These are phyloP conservation scores for Sebastes oblongus DNA, from an alignment of 2,797 vertebrate species.

Conservation along the genomic window DNA sequence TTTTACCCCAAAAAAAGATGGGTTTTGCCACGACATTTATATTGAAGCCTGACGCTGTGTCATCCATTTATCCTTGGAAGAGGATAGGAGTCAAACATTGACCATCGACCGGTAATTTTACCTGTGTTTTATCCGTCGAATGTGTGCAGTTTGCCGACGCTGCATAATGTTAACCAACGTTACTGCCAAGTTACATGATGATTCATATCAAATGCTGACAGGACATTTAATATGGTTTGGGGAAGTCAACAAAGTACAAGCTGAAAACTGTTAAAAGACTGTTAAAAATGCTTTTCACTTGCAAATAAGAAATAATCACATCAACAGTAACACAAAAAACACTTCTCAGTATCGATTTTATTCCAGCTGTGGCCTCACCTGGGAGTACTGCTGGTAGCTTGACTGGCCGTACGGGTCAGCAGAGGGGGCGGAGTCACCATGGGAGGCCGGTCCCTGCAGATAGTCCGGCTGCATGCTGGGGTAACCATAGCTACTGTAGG, in stretches of 20 bases:
- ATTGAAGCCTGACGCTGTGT: no score
- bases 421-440: conserved; percentile 60
- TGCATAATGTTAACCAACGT: not conserved
- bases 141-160: not conserved
- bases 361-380: conserved; percentile 60
- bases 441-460: conserved; percentile 78
- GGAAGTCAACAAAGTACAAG: no score
- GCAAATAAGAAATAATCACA: not conserved
- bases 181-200: not conserved
- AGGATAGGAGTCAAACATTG: no score
- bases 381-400: conserved; percentile 76
- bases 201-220: not conserved
- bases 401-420: conserved; percentile 59
- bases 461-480: conserved; percentile 88
- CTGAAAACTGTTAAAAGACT: no score
- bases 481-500: conserved; percentile 89
- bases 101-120: no score
- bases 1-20: no score
- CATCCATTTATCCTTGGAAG: no score
- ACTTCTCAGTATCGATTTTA: not conserved
- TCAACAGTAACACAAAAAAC: not conserved
- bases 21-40: no score
- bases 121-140: fast-evolving
- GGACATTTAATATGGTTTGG: not conserved
- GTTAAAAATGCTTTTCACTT: not conserved